These are phyloP conservation scores for Apis florea DNA, from an alignment of 1,140 invertebrate species.

Conservation along the genomic window DNA sequence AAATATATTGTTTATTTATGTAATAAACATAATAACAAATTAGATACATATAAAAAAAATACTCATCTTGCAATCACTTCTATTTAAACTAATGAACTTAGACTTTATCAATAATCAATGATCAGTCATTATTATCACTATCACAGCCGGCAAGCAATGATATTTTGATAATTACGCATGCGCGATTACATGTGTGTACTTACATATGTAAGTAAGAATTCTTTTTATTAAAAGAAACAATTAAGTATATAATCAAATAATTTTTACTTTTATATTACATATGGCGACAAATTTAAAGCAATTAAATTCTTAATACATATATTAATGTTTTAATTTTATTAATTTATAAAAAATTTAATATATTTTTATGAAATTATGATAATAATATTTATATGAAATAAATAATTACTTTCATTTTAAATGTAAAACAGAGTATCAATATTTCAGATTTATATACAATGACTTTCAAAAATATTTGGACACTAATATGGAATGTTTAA, in stretches of 20 bases:
- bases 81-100: background rate
- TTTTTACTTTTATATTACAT: background rate
- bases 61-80: background rate
- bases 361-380: background rate
- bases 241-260: background rate
- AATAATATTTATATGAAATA: background rate
- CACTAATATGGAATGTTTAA: too few relatives aligned
- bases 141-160: conserved; percentile 1
- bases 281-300: background rate
- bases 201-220: too few relatives aligned
- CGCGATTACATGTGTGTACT: background rate
- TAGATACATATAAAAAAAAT: background rate
- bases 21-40: background rate
- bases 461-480: background rate
- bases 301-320: background rate
- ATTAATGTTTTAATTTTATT: background rate
- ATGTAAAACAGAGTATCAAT: background rate
- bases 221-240: background rate
- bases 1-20: background rate
- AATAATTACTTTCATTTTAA: conserved; percentile 1
- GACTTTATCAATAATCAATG: background rate
- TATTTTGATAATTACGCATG: conserved; percentile 18
- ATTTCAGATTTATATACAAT: background rate
- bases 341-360: background rate
- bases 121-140: background rate